Percentiles rank a stretch among this genome's conserved stretches.
phyloP scores from a whole-genome alignment of 2,797 vertebrate species.

The Rhabdomys pumilio region DNA sequence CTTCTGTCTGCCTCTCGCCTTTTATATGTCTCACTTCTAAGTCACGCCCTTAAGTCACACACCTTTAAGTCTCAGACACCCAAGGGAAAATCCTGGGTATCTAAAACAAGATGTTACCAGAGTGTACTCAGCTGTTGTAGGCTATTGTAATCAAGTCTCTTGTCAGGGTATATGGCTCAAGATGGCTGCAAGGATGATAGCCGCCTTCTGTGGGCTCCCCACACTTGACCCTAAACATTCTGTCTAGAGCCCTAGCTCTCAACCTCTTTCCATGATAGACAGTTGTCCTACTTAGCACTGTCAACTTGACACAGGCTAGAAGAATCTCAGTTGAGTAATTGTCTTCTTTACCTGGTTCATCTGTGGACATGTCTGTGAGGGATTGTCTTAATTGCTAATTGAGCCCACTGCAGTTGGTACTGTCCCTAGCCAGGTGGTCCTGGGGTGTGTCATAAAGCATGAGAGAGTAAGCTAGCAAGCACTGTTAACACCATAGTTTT shows the following conservation, averaged over 20 bases:
- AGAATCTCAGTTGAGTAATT: not conserved
- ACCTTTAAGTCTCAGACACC: too few species aligned
- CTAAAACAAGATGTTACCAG: too few species aligned
- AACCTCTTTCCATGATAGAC: not conserved
- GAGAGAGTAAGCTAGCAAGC: not conserved
- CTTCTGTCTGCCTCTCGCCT: too few species aligned
- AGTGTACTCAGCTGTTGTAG: too few species aligned
- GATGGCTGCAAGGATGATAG: too few species aligned
- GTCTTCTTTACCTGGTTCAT: not conserved
- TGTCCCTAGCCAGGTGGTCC: not conserved
- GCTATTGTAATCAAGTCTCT: too few species aligned
- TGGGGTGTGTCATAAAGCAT: not conserved
- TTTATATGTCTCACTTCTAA: too few species aligned
- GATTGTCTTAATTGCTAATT: not conserved
- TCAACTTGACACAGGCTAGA: not conserved
- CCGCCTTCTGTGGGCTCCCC: too few species aligned
- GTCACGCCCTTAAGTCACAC: too few species aligned
- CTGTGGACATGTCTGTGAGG: not conserved
- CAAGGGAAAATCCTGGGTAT: too few species aligned
- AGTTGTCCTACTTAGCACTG: not conserved
- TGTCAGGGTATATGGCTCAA: too few species aligned
- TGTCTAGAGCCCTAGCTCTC: not conserved
- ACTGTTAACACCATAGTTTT: not conserved
- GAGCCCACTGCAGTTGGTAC: not conserved
- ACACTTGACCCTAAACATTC: not conserved